These are phyloP conservation scores for Notodonta ziczac DNA, from an alignment of 2,888 invertebrate species.

Conservation along the genomic window DNA sequence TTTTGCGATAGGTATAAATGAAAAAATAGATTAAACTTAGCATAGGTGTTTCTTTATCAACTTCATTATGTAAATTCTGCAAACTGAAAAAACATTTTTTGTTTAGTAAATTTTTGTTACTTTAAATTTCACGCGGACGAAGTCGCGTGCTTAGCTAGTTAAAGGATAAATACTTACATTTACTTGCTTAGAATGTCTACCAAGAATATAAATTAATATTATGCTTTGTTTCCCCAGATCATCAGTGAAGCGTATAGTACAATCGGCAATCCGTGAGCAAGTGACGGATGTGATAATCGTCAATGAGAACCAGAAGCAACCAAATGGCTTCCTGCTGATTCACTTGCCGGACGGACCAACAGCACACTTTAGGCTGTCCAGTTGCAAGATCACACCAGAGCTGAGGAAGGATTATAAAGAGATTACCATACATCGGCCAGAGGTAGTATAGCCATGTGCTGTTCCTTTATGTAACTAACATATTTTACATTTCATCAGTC, in stretches of 20 bases:
- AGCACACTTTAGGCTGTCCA: constrained; percentile 97
- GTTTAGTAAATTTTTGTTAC: too few relatives aligned
- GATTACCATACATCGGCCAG: constrained; percentile 95
- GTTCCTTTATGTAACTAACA: too few relatives aligned
- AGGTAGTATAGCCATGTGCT: constrained; percentile 72
- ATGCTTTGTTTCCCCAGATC: constrained; percentile 84
- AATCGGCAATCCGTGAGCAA: constrained; percentile 90
- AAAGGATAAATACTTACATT: too few relatives aligned
- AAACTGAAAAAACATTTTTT: too few relatives aligned
- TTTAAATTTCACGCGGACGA: too few relatives aligned
- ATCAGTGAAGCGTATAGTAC: constrained; percentile 96
- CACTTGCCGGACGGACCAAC: constrained; percentile 99
- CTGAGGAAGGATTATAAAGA: constrained; percentile 91
- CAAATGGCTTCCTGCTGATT: constrained; percentile 95
- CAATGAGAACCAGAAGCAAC: constrained; percentile 96
- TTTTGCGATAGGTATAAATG: too few relatives aligned
- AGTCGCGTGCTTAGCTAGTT: too few relatives aligned
- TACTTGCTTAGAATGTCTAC: background rate
- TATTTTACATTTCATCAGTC: too few relatives aligned
- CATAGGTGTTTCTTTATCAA: too few relatives aligned
- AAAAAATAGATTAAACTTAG: too few relatives aligned
- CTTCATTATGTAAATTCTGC: too few relatives aligned
- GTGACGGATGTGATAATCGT: constrained; percentile 96
- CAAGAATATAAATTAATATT: too few relatives aligned
- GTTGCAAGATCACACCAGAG: constrained; percentile 95